These are phyloP conservation scores for Caenorhabditis macrosperma DNA, from an alignment of 2,888 invertebrate species.

Conservation along the genomic window DNA sequence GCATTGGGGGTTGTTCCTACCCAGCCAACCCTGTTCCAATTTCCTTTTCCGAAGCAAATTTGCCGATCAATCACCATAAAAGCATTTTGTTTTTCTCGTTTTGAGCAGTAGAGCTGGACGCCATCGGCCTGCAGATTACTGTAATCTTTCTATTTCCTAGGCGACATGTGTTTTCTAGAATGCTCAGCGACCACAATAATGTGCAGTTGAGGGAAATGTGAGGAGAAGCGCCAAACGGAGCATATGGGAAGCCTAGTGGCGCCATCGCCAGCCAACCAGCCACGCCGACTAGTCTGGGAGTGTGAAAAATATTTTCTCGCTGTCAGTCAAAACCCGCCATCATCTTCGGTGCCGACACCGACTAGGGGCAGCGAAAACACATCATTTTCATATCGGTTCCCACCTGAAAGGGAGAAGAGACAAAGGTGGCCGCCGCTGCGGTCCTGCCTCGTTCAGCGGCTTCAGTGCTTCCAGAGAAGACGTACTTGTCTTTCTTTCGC, in stretches of 20 bases:
- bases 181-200: conserved; percentile 13
- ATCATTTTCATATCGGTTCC: conserved; percentile 6
- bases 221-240: conserved; percentile 16
- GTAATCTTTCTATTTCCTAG: conserved; percentile 40
- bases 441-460: not conserved
- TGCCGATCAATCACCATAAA: conserved; percentile 38
- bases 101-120: not conserved
- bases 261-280: conserved; percentile 12
- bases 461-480: not conserved
- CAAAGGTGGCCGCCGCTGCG: not conserved
- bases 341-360: not conserved
- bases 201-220: conserved; percentile 15
- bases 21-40: not conserved
- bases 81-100: conserved; percentile 24
- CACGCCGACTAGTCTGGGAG: conserved; percentile 39
- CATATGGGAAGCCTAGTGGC: conserved; percentile 7
- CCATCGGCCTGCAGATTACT: conserved; percentile 26
- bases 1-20: not conserved
- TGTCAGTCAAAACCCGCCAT: conserved; percentile 20
- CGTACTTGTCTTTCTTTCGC: not conserved
- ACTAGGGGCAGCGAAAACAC: not conserved
- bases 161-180: conserved; percentile 38
- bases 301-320: conserved; percentile 45
- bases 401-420: not conserved
- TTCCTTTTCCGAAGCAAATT: conserved; percentile 8